A percentile compares a stretch with the other conserved stretches of the same genome.
Evolutionary conservation across 2,888 invertebrate species (phyloP).

Genomic region (Pyrrhosoma nymphula): DNA sequence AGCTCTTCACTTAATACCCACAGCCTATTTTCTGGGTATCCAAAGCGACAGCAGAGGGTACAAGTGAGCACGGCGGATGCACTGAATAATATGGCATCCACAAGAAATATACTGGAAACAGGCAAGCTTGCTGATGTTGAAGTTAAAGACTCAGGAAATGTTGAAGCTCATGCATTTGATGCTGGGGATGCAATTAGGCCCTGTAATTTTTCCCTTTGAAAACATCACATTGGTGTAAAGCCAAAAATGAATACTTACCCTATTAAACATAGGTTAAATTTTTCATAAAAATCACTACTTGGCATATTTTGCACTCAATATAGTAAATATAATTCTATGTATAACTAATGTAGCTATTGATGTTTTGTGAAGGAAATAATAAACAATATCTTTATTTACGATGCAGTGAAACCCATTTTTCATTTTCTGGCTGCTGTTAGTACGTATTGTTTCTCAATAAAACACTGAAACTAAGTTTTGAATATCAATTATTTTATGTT

Average conservation of each 20-base stretch:
- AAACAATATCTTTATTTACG: slow-evolving; percentile 1
- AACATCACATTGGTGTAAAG: too few relatives aligned
- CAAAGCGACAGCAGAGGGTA: slow-evolving; percentile 75
- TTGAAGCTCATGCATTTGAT: background rate
- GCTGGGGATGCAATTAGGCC: background rate
- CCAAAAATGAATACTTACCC: background rate
- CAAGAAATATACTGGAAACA: background rate
- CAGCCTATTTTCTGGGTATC: slow-evolving; percentile 78
- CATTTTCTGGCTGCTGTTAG: slow-evolving; percentile 33
- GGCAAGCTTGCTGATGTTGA: background rate
- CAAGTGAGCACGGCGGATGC: slow-evolving; percentile 68
- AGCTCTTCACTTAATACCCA: slow-evolving; percentile 87
- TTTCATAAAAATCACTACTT: slow-evolving; percentile 37
- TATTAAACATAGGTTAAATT: slow-evolving; percentile 46
- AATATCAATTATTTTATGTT: background rate
- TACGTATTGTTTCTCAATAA: background rate
- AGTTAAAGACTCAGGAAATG: background rate
- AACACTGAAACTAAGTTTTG: background rate
- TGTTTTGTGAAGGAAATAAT: slow-evolving; percentile 9
- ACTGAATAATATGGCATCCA: background rate
- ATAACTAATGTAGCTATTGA: slow-evolving; percentile 49
- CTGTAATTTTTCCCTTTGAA: background rate
- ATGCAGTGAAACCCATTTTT: slow-evolving; percentile 54
- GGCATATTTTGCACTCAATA: slow-evolving; percentile 22
- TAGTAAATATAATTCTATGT: background rate